Evolutionary conservation across 2,113 vertebrate genomes (phyloP).

Genomic region (Proteles cristata): DNA sequence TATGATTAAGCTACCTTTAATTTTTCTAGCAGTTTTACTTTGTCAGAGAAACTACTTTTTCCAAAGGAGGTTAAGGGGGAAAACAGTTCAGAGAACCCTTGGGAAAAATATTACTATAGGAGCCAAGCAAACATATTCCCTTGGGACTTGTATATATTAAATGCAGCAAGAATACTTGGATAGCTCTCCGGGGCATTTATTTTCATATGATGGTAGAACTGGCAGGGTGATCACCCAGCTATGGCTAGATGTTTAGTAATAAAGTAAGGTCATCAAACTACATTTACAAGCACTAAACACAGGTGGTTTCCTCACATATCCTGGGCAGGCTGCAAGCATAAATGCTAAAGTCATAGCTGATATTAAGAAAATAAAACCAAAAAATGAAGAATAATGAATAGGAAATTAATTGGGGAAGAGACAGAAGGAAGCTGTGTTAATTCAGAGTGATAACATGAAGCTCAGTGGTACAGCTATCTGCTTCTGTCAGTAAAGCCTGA

Average conservation of each 20-base stretch:
- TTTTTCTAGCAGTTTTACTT: not conserved
- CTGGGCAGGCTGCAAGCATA: not conserved
- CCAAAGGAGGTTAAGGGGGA: accelerated
- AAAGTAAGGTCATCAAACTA: not conserved
- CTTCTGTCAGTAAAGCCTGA: conserved; percentile 30
- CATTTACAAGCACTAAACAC: not conserved
- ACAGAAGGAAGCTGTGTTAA: not conserved
- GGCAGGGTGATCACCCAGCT: not conserved
- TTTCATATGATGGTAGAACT: not conserved
- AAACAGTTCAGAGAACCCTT: not conserved
- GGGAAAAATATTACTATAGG: not conserved
- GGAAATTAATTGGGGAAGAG: not conserved
- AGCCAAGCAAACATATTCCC: not conserved
- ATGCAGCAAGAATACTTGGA: not conserved
- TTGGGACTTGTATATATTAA: not conserved
- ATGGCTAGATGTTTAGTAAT: not conserved
- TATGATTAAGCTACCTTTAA: not conserved
- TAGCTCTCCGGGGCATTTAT: not conserved
- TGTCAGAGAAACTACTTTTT: not conserved
- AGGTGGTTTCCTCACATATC: not conserved
- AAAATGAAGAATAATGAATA: conserved; percentile 6
- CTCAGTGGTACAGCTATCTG: not conserved
- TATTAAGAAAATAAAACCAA: conserved; percentile 17
- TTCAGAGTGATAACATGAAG: not conserved
- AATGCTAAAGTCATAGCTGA: not conserved